Evolutionary conservation across 2,888 invertebrate species (phyloP), one percentile per base, ranked within the genome.

Genomic region (Neuroscelio doddi): DNA sequence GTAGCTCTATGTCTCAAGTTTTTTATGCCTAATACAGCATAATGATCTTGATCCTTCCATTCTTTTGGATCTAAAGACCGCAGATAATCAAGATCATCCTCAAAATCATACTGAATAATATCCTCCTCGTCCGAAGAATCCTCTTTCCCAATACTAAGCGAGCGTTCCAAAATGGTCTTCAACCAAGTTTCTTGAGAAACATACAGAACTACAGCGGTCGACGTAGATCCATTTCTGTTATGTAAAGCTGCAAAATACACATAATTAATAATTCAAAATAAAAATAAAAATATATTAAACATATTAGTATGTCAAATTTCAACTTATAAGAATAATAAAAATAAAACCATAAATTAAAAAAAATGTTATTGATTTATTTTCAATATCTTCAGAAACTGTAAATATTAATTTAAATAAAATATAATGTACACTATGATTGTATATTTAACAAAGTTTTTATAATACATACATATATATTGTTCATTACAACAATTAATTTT

Each of bases 1-100:
- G 93, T 92, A 0, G 98, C 97, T 83, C 90, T 91, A 83, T 91
- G 90, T 59, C 99, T 89, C 46, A 93, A 85, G 65, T 91, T 90
- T 74, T 91, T 91, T 75, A 99, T 89, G 46, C 99, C 98, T 63
- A 99, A 87, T 10, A 99, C 97, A 29, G 93, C 93, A 85, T 98
- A 98, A 85, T 98, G 98, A 85, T 98, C 98, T 86, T 98, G 98
- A 76, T 94, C 91, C 87, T 97, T 98, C 97, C 97, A 98, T 78
- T 96, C 94, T 84, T 94, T 96, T 1, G 98, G 98, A 86, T 98
- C 95, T 69, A 98, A 86, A 62, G 94, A 94, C 70, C 93, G 88
- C 65, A 98, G 87, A 83, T 94, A 95, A 56, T 90, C 90, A 5
- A 95, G 89, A 85, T 96, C 93, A 73, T 92, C 93, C 66, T 92